Base-by-base conservation (phyloP, 2,888 invertebrate species). In the Mystacides longicornis region DNA sequence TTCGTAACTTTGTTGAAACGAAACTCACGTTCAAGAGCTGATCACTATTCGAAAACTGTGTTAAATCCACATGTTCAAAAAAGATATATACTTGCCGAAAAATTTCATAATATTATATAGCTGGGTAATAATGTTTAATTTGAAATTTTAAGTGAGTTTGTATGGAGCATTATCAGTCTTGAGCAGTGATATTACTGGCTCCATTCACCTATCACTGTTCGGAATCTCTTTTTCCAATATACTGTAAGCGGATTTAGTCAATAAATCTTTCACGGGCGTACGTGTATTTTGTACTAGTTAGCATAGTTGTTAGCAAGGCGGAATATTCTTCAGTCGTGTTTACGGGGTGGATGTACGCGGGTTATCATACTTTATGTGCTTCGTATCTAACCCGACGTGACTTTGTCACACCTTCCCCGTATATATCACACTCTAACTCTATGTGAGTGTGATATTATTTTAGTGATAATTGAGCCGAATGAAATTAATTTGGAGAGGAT, bases 401-500 rank as follows among this genome's bases (percentile, higher is more conserved):
- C 57, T 50, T 27, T 48, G 52, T 46, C 46, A 49, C 43, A 42
- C 19, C 51, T 55, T n/a, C n/a, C n/a, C n/a, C n/a, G n/a, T n/a
- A n/a, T n/a, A n/a, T 42, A 51, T 60, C 59, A 55, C 59, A 60
- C 57, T 57, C 55, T 57, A 46, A 20, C 49, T 51, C 51, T 53
- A 51, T 45, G 21, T 49, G 52, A 47, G n/a, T 37, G 3, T 37
- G 14, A 37, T 37, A 37, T n/a, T n/a, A 14, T 37, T 37, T 11
- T 7, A 27, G 16, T 37, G 16, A 53, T 59, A 59, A 59, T 59
- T 59, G 59, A 59, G 55, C 51, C 56, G 49, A 54, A 56, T 54
- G 57, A 54, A 59, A 59, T 59, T 56, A 59, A 56, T 59, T 59
- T 54, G 46, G 47, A 55, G 54, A 54, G 49, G 49, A 52, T 50